phyloP scores from a whole-genome alignment of 2,113 vertebrate species.

The Laterallus jamaicensis region DNA sequence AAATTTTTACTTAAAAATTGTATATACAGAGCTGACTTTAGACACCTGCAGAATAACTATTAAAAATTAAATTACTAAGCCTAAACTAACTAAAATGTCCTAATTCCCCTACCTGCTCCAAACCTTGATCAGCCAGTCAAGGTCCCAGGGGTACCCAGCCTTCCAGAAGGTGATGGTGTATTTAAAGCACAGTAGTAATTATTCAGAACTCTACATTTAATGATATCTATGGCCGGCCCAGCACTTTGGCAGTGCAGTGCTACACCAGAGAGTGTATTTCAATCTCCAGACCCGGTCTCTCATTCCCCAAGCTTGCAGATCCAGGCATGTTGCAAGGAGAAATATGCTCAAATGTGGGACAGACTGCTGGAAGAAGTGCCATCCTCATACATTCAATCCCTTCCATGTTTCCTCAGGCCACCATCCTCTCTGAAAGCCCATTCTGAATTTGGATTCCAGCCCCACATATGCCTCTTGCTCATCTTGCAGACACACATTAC shows the following conservation, averaged over 20 bases:
- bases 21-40: slow-evolving; percentile 69
- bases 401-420: background rate
- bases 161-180: slow-evolving; percentile 24
- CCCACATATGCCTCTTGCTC: background rate
- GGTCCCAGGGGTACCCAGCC: slow-evolving; percentile 12
- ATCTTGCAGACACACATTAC: background rate
- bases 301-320: background rate
- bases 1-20: slow-evolving; percentile 71
- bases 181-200: slow-evolving; percentile 65
- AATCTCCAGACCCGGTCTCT: background rate
- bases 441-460: background rate
- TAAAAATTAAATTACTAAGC: slow-evolving; percentile 73
- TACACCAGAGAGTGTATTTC: background rate
- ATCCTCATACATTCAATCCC: background rate
- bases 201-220: slow-evolving; percentile 52
- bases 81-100: slow-evolving; percentile 71
- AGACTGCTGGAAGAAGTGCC: background rate
- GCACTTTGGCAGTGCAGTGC: background rate
- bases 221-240: slow-evolving; percentile 35
- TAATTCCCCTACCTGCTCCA: slow-evolving; percentile 57
- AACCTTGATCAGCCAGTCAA: slow-evolving; percentile 41
- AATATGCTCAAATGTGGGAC: background rate
- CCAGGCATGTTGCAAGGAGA: background rate
- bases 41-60: slow-evolving; percentile 76
- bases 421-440: background rate